Percentiles rank a stretch among this genome's conserved stretches.
These are phyloP conservation scores for Potorous gilbertii DNA, from an alignment of 2,797 vertebrate genomes.

Conservation along the genomic window DNA sequence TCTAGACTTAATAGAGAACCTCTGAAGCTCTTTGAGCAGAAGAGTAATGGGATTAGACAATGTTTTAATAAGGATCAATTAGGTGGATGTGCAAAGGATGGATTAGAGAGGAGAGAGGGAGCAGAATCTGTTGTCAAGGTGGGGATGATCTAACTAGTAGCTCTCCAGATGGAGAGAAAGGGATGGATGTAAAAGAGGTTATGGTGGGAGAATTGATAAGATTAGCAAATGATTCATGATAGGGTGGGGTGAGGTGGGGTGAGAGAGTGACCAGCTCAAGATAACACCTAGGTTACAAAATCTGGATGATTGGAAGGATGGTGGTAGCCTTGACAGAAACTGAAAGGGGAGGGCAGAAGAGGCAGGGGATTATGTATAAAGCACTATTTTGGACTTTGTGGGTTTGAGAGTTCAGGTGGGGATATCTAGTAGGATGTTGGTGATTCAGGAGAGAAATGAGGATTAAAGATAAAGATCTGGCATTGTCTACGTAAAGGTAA, in stretches of 20 bases:
- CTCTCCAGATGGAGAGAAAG: background rate
- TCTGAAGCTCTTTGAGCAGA: background rate
- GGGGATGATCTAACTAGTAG: background rate
- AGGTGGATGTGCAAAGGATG: background rate
- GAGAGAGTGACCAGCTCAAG: background rate
- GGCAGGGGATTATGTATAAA: background rate
- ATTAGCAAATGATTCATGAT: background rate
- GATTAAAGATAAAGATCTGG: background rate
- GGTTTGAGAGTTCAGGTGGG: background rate
- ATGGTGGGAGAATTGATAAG: background rate
- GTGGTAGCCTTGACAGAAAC: background rate
- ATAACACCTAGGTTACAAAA: background rate
- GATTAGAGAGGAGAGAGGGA: background rate
- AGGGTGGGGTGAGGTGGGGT: background rate
- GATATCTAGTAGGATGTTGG: background rate
- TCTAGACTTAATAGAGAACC: background rate
- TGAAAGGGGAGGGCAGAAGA: background rate
- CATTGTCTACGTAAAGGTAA: background rate
- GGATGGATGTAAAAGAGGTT: background rate
- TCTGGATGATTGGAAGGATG: background rate
- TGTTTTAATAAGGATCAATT: background rate
- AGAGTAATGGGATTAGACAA: background rate
- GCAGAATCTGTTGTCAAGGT: background rate
- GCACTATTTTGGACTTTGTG: background rate
- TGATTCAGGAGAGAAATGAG: background rate